Evolutionary conservation across 1,140 invertebrate species (phyloP).

Genomic region (Pseudomyrmex cubaensis): DNA sequence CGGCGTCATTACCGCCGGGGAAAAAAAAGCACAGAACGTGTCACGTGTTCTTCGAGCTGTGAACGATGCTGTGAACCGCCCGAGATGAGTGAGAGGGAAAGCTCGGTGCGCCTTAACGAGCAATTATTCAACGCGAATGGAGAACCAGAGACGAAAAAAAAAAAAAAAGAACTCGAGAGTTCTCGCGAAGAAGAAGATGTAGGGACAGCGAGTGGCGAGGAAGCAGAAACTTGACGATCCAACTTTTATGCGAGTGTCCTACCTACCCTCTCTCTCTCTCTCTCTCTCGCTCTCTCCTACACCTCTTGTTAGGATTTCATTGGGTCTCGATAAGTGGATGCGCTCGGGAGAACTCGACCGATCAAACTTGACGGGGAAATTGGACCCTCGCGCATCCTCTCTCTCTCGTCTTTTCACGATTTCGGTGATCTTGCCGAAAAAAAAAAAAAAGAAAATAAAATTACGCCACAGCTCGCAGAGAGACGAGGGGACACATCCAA

Average conservation of each 20-base stretch:
- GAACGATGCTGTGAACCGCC: neutral
- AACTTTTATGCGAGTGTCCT: constrained; percentile 51
- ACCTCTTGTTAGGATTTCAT: constrained; percentile 34
- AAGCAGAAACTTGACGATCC: constrained; percentile 24
- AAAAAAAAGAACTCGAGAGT: constrained; percentile 49
- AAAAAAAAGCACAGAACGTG: constrained; percentile 11
- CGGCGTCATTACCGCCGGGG: neutral
- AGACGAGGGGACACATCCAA: too few relatives aligned
- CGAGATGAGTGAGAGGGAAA: constrained; percentile 42
- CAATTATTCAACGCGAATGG: constrained; percentile 69
- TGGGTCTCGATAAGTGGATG: constrained; percentile 24
- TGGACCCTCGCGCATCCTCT: neutral
- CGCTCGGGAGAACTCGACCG: constrained; percentile 37
- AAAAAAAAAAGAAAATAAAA: neutral
- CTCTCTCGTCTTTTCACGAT: neutral
- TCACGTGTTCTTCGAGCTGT: constrained; percentile 1
- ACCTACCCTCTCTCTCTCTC: neutral
- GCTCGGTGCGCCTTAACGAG: constrained; percentile 62
- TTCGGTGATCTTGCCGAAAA: constrained; percentile 4
- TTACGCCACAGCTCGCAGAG: too few relatives aligned
- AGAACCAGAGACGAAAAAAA: constrained; percentile 25
- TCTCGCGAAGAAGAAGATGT: constrained; percentile 11
- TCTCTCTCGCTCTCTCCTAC: too few relatives aligned
- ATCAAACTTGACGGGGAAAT: constrained; percentile 30
- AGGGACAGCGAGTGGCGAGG: neutral